phyloP scores from a whole-genome alignment of 1,140 invertebrate genomes.

The Apis mellifera region Amel_HAv3.1 CM009932.2:3709501-3710000 shows the following conservation, averaged over 20 bases:
- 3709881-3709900: neutral
- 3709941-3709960: neutral
- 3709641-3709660: conserved; percentile 79
- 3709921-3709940: neutral
- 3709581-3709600: conserved; percentile 83
- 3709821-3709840: neutral
- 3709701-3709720: neutral
- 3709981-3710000: conserved; percentile 1
- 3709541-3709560: conserved; percentile 67
- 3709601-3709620: conserved; percentile 80
- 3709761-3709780: neutral
- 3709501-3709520: conserved; percentile 49
- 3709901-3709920: neutral
- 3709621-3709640: conserved; percentile 81
- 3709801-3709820: neutral
- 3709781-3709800: neutral
- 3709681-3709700: conserved; percentile 5
- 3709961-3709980: neutral
- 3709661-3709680: conserved; percentile 67
- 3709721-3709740: too few species aligned
- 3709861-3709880: neutral
- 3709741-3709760: neutral
- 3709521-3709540: conserved; percentile 59
- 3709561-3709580: conserved; percentile 80
- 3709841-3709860: neutral